phyloP scores from a whole-genome alignment of 2,888 invertebrate genomes.

The Subacronicta megacephala region DNA sequence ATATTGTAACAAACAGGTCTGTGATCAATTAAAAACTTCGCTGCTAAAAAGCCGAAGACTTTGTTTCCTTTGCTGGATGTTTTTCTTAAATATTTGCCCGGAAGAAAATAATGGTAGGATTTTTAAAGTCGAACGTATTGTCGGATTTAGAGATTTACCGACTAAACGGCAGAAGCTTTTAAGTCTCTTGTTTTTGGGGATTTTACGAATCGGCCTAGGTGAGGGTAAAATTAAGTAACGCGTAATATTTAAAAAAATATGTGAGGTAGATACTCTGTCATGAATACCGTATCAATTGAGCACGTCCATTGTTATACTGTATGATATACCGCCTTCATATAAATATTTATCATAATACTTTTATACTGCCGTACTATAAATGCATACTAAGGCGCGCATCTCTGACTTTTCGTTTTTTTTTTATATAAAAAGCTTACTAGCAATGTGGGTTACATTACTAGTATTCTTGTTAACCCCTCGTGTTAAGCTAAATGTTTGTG shows the following conservation, averaged over 20 bases:
- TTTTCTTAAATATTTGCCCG: slow-evolving; percentile 12
- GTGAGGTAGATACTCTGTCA: not conserved
- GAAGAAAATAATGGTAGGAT: slow-evolving; percentile 21
- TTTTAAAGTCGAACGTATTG: slow-evolving; percentile 35
- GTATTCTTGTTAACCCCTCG: too few species aligned
- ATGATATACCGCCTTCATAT: too few species aligned
- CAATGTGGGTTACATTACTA: too few species aligned
- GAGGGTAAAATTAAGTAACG: not conserved
- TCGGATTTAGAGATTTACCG: slow-evolving; percentile 30
- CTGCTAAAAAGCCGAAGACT: too few species aligned
- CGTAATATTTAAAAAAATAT: not conserved
- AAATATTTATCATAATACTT: too few species aligned
- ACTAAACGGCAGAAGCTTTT: slow-evolving; percentile 35
- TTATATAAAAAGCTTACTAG: too few species aligned
- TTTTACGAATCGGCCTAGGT: slow-evolving; percentile 12
- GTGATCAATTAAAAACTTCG: slow-evolving; percentile 5
- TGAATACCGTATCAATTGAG: not conserved
- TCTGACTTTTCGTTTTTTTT: too few species aligned
- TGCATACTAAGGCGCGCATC: too few species aligned
- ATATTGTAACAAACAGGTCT: slow-evolving; percentile 5
- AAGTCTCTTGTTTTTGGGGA: slow-evolving; percentile 34
- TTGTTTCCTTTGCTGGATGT: not conserved
- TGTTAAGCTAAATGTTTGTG: too few species aligned
- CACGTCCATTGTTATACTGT: too few species aligned
- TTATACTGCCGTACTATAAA: too few species aligned